Evolutionary conservation across 2,113 vertebrate genomes (phyloP).

Genomic region (Neolamprologus kungweensis): DNA sequence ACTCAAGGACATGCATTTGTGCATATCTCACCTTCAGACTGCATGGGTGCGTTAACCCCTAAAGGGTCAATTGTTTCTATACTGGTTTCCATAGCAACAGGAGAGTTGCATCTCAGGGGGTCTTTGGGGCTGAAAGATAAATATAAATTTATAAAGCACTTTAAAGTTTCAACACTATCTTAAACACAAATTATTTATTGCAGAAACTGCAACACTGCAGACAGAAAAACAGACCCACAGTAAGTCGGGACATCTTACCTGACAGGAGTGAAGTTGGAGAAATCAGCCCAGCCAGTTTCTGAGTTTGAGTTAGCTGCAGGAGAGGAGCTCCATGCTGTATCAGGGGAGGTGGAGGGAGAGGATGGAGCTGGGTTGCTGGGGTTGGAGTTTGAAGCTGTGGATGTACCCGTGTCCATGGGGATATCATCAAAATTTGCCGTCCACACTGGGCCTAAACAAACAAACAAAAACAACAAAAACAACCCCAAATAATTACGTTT

Average conservation of each 20-base stretch:
- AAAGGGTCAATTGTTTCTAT: slow-evolving; percentile 83
- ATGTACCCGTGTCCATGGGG: slow-evolving; percentile 89
- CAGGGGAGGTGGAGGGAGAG: slow-evolving; percentile 7
- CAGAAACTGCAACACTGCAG: not conserved
- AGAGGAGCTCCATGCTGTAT: slow-evolving; percentile 81
- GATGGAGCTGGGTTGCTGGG: slow-evolving; percentile 48
- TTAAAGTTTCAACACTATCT: not conserved
- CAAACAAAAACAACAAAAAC: not conserved
- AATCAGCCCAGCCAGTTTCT: slow-evolving; percentile 90
- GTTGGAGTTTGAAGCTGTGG: slow-evolving; percentile 69
- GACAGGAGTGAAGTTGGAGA: slow-evolving; percentile 83
- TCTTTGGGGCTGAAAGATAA: slow-evolving; percentile 81
- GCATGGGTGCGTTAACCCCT: slow-evolving; percentile 74
- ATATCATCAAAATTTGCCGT: slow-evolving; percentile 93
- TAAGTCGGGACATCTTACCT: slow-evolving; percentile 63
- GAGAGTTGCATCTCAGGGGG: slow-evolving; percentile 88
- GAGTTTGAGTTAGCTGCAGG: slow-evolving; percentile 69
- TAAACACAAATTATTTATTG: not conserved
- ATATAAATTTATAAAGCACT: not conserved
- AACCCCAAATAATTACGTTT: not conserved
- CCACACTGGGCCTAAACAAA: slow-evolving; percentile 81
- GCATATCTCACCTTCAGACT: slow-evolving; percentile 77
- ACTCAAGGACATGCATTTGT: not conserved
- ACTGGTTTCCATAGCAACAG: slow-evolving; percentile 96
- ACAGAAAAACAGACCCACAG: not conserved